Conservation (phyloP, 2,113 vertebrate genomes). For the Cnemophilus loriae region DNA sequence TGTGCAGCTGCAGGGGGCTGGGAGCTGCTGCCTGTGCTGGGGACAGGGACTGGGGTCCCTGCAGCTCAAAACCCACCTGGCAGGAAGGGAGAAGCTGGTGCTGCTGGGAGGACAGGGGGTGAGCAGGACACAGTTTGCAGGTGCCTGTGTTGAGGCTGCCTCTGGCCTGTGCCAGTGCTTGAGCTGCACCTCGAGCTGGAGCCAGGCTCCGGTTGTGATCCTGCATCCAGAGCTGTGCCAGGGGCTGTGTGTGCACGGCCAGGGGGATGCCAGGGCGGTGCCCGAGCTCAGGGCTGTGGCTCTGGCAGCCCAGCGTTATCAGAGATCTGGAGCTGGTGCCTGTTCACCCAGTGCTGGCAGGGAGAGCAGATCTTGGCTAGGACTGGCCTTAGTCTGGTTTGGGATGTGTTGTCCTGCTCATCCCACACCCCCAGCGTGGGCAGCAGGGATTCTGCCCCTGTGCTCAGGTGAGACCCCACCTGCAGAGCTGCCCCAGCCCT, state of each 20-base stretch:
- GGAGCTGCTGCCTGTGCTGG: background rate
- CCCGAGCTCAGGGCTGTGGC: rapidly evolving
- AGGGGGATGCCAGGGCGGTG: background rate
- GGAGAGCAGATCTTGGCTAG: too few species aligned
- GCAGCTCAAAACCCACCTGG: background rate
- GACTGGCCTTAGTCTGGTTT: rapidly evolving
- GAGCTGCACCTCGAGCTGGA: background rate
- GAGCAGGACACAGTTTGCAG: background rate
- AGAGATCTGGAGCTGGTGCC: background rate
- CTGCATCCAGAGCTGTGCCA: background rate
- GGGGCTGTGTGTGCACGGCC: background rate
- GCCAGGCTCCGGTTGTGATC: rapidly evolving
- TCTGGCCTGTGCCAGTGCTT: background rate
- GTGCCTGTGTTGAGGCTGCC: background rate
- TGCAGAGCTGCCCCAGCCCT: background rate
- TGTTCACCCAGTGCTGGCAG: background rate
- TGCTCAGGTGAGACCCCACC: background rate
- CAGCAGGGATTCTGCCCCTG: background rate
- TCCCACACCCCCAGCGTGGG: background rate
- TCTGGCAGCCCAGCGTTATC: background rate
- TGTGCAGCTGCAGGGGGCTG: constrained; percentile 5
- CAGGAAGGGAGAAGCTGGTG: background rate
- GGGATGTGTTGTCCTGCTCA: background rate
- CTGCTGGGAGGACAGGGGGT: background rate
- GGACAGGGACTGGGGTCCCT: background rate